Evolutionary conservation across 1,140 invertebrate genomes (phyloP).

Genomic region (Chelonus insularis): DNA sequence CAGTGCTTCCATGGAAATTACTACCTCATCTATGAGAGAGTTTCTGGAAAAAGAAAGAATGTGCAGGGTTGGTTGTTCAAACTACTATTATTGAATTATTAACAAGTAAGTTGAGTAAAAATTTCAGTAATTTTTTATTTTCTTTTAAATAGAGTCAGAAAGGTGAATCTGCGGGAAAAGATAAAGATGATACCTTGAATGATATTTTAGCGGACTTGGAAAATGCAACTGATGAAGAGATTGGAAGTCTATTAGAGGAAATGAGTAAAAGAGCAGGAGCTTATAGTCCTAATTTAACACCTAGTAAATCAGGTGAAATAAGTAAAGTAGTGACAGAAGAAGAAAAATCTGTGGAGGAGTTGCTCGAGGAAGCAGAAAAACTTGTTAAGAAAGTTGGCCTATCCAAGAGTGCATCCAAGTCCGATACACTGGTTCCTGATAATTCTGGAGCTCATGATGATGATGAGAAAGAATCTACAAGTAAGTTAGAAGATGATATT

Average conservation of each 20-base stretch:
- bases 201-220: conserved; percentile 55
- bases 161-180: conserved; percentile 40
- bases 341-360: conserved; percentile 53
- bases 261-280: conserved; percentile 54
- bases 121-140: not conserved
- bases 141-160: conserved; percentile 38
- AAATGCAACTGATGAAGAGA: conserved; percentile 56
- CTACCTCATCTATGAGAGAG: conserved; percentile 52
- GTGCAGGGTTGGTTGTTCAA: conserved; percentile 46
- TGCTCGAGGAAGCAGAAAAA: conserved; percentile 54
- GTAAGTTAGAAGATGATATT: conserved; percentile 50
- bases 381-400: conserved; percentile 49
- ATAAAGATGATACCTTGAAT: conserved; percentile 49
- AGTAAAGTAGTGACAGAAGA: conserved; percentile 45
- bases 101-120: conserved; percentile 7
- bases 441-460: conserved; percentile 23
- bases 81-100: conserved; percentile 1
- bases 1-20: conserved; percentile 41
- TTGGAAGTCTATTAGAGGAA: conserved; percentile 56
- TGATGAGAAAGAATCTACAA: conserved; percentile 32
- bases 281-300: conserved; percentile 46
- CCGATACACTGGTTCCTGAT: conserved; percentile 44
- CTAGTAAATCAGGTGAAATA: conserved; percentile 36
- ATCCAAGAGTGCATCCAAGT: conserved; percentile 43
- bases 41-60: conserved; percentile 53